Percentiles rank a stretch among this genome's conserved stretches.
Conservation (phyloP, 2,113 vertebrate genomes). For the Lycaon pictus region DNA sequence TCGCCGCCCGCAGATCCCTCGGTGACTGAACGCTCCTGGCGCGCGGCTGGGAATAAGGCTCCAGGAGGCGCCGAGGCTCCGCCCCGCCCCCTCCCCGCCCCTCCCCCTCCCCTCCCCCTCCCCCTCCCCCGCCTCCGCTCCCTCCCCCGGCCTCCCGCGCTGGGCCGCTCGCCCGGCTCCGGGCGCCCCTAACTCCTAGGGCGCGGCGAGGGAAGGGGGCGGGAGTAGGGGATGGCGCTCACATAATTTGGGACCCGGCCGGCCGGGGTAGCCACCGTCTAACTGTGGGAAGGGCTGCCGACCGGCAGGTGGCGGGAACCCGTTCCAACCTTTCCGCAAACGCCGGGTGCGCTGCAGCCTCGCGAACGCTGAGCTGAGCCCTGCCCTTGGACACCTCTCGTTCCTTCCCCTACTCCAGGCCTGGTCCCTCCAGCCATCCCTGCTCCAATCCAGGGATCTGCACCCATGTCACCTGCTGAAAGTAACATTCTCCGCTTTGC, state of each 20-base stretch:
- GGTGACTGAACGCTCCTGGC: constrained; percentile 62
- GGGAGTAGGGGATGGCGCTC: not conserved
- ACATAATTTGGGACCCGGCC: constrained; percentile 64
- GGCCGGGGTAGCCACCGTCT: not conserved
- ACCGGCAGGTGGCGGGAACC: constrained; percentile 66
- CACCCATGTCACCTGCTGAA: not conserved
- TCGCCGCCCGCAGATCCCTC: not conserved
- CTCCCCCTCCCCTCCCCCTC: not conserved
- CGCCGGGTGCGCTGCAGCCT: not conserved
- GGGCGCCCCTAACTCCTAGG: constrained; percentile 18
- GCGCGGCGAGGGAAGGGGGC: not conserved
- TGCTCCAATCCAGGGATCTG: not conserved
- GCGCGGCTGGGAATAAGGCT: constrained; percentile 70
- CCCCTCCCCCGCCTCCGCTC: not conserved
- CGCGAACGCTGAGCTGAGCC: not conserved
- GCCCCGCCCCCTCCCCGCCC: constrained; percentile 42
- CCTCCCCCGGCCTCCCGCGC: not conserved
- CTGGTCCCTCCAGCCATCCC: not conserved
- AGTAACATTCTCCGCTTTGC: not conserved
- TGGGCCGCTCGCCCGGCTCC: not conserved
- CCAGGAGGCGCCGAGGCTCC: constrained; percentile 26
- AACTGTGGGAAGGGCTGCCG: not conserved
- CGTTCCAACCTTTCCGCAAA: constrained; percentile 59
- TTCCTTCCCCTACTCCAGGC: not conserved
- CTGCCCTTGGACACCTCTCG: not conserved